phyloP scores from a whole-genome alignment of 2,113 vertebrate species.

The Prionailurus viverrinus region DNA sequence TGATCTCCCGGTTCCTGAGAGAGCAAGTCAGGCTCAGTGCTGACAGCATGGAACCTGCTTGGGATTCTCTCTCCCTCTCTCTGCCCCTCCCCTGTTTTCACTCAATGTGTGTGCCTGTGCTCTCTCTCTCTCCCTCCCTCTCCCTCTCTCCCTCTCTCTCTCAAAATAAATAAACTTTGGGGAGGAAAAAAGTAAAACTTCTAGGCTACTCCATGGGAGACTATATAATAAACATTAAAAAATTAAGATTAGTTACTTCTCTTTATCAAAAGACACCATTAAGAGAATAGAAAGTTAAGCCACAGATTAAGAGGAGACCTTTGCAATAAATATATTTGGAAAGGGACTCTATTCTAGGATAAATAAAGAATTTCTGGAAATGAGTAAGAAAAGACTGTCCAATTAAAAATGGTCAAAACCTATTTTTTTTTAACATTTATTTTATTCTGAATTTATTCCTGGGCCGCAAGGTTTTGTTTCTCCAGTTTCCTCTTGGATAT shows the following conservation, averaged over 20 bases:
- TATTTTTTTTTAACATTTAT: not conserved
- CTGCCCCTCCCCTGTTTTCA: no score
- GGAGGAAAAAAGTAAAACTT: not conserved
- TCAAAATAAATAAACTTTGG: no score
- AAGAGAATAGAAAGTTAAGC: constrained; percentile 3
- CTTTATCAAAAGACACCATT: not conserved
- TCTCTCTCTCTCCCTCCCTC: no score
- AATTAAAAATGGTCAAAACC: not conserved
- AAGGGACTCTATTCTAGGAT: not conserved
- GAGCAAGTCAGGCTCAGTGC: no score
- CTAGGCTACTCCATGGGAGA: not conserved
- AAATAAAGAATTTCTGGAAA: not conserved
- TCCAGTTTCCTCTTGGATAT: not conserved
- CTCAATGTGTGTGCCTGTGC: no score
- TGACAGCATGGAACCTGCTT: no score
- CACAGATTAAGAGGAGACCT: not conserved
- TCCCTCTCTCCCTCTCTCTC: no score
- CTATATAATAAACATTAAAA: no score
- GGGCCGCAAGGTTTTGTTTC: not conserved
- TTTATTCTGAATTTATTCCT: not conserved
- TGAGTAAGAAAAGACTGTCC: not conserved
- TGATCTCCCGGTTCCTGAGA: no score
- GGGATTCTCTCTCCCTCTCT: no score
- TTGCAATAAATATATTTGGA: constrained; percentile 20
- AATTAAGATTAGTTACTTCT: not conserved